Evolutionary conservation across 2,797 vertebrate species (phyloP), one percentile per base, ranked within the genome.

Genomic region (Champsocephalus esox): DNA sequence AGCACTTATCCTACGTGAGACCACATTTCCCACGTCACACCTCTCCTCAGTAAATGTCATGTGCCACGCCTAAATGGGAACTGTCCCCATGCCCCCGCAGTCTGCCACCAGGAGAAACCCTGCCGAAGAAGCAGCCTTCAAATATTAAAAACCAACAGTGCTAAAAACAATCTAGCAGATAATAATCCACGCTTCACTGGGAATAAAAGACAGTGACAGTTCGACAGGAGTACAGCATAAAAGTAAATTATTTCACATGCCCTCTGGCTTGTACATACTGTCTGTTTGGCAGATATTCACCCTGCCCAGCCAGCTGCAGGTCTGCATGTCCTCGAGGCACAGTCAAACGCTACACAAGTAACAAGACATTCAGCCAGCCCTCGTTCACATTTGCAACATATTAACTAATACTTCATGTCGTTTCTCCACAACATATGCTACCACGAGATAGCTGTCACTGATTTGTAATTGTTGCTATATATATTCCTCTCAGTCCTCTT

Each of bases 161-260:
- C 67, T 52, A 72, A 71, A 78, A 80, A 84, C 86, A 66, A 77
- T 85, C 73, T 55, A 65, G 72, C 43, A 81, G 85, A 88, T 89
- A 87, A 89, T 88, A 88, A 87, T 92, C 82, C 77, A 77, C 19
- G 12, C 51, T 81, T 87, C 82, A 84, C 75, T 87, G 82, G 83
- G 88, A 89, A 87, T 90, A 90, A 92, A 88, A 88, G 81, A 57
- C 83, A 73, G 81, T 89, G 91, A 91, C 92, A 91, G 88, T 89
- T 83, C 87, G 90, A 92, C 88, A 88, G 91, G 81, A 77, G 74
- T 85, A 89, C 85, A 90, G 89, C 83, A 86, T 84, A 75, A 89
- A 91, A 84, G 89, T 92, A 89, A 93, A 92, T 93, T 90, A 91
- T 93, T 93, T 87, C 87, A 70, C 88, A 91, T 89, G 87, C 88